phyloP scores from a whole-genome alignment of 2,797 vertebrate genomes.

The Chaetodon trifasciatus region DNA sequence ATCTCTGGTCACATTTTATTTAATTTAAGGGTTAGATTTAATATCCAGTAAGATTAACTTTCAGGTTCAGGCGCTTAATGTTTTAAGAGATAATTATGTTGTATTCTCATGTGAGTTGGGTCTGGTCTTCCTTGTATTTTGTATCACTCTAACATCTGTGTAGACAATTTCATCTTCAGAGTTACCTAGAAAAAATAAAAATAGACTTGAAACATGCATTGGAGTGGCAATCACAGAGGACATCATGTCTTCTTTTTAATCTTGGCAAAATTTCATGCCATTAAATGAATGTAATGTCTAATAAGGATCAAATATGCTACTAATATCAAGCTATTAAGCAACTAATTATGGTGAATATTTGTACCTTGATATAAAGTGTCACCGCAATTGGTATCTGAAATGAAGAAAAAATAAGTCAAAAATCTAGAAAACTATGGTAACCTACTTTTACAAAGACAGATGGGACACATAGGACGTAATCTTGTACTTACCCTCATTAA shows the following conservation, averaged over 20 bases:
- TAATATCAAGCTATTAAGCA: no score
- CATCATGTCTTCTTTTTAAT: background rate
- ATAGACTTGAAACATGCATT: background rate
- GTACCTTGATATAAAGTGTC: no score
- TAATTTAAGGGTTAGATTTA: no score
- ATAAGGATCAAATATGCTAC: no score
- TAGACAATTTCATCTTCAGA: background rate
- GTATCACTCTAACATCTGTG: background rate
- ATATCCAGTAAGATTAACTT: no score
- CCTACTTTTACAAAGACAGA: background rate
- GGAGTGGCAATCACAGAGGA: background rate
- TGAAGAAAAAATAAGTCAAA: rapidly evolving
- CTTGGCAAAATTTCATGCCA: background rate
- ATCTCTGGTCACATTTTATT: no score
- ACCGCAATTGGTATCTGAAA: background rate
- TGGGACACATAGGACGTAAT: background rate
- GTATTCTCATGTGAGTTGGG: no score
- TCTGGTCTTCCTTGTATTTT: no score
- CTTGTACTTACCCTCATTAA: background rate
- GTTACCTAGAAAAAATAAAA: background rate
- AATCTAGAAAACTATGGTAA: background rate
- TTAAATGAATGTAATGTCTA: background rate
- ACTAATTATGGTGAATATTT: no score
- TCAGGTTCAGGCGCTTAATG: no score
- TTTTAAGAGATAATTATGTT: background rate